Conservation (phyloP, 2,888 invertebrate genomes). For the Diplolepis rosae region DNA sequence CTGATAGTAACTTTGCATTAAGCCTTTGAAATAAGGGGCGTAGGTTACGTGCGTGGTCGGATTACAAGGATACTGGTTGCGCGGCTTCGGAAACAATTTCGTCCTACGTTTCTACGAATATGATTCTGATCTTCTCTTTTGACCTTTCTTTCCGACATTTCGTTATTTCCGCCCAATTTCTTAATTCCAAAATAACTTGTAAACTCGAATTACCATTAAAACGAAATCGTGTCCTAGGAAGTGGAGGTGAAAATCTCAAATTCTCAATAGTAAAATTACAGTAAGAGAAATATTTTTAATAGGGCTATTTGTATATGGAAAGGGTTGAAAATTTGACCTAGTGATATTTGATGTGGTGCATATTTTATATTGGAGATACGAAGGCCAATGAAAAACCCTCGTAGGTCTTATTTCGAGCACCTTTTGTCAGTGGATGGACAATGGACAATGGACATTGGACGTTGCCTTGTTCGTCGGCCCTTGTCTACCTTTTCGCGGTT, state of each 20-base stretch:
- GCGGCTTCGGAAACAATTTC: constrained; percentile 41
- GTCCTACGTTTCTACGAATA: constrained; percentile 49
- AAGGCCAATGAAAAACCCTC: not conserved
- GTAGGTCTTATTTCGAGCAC: not conserved
- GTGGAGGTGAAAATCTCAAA: not conserved
- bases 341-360: not conserved
- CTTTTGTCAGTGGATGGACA: constrained; percentile 34
- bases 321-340: not conserved
- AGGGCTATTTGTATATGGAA: not conserved
- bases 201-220: too few species aligned
- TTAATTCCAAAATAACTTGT: not conserved
- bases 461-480: constrained; percentile 41
- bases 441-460: constrained; percentile 35
- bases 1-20: constrained; percentile 2
- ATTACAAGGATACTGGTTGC: constrained; percentile 43
- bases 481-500: constrained; percentile 5
- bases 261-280: not conserved
- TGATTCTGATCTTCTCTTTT: constrained; percentile 38
- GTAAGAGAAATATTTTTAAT: not conserved
- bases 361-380: not conserved
- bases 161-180: not conserved
- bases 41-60: constrained; percentile 49
- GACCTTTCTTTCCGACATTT: not conserved
- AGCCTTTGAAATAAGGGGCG: constrained; percentile 41
- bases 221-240: not conserved